Evolutionary conservation across 2,113 vertebrate species (phyloP).

Genomic region (Forbesichthys agassizii): DNA sequence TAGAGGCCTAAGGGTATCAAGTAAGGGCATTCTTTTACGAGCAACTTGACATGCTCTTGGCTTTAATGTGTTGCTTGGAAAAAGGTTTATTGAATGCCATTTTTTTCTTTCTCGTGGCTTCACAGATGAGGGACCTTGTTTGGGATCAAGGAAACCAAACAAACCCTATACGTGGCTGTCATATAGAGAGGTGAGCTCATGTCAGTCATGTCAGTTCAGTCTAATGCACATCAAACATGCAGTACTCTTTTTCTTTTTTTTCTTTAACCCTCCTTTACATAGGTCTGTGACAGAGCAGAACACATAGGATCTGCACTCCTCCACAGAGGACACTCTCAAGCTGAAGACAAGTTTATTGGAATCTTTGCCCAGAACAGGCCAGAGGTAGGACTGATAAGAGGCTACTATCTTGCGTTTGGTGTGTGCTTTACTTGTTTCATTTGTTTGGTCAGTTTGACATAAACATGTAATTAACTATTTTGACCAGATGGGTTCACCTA

Average conservation of each 20-base stretch:
- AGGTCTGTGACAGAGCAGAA: constrained; percentile 84
- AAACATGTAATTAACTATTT: too few relatives aligned
- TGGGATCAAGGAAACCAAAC: constrained; percentile 90
- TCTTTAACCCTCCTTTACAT: constrained; percentile 8
- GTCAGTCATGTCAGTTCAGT: neutral
- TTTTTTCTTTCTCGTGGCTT: constrained; percentile 18
- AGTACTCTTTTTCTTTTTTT: neutral
- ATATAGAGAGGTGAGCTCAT: constrained; percentile 85
- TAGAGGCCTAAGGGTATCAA: constrained; percentile 86
- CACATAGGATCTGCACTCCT: constrained; percentile 87
- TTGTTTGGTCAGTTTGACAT: neutral
- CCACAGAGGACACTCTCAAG: constrained; percentile 83
- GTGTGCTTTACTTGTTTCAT: neutral
- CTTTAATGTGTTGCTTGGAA: neutral
- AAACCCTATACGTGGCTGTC: constrained; percentile 94
- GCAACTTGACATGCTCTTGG: neutral
- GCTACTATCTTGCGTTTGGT: neutral
- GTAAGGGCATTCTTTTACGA: constrained; percentile 75
- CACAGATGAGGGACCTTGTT: constrained; percentile 89
- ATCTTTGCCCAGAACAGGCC: constrained; percentile 95
- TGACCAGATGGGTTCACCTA: too few relatives aligned
- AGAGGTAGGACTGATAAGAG: constrained; percentile 78
- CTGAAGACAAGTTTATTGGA: constrained; percentile 83
- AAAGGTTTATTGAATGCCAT: constrained; percentile 25
- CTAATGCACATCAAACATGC: neutral